Evolutionary conservation across 2,888 invertebrate genomes (phyloP), one percentile per base, ranked within the genome.

Genomic region (Cephus spinipes): DNA sequence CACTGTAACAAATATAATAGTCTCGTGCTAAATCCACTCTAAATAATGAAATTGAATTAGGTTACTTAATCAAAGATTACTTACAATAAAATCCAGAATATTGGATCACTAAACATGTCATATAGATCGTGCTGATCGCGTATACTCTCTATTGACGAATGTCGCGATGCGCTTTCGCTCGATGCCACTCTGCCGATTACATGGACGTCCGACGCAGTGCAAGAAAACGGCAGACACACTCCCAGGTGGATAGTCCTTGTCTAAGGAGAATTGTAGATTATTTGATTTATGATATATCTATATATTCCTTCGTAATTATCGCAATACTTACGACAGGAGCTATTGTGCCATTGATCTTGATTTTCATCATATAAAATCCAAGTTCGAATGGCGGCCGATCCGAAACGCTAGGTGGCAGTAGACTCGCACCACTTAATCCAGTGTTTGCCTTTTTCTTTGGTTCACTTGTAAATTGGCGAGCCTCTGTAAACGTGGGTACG

Each of bases 231-330:
- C 77, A 97, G 92, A 88, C 97, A 97, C 23, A 96, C 91, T 0
- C 97, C 97, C 9, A 97, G 92, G 87, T 96, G 95, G 73, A 97
- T 92, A 4, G 94, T 94, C 87, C 95, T 94, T 68, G 94, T 93
- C 96, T 96, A 90, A 69, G 90, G 89, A 82, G 71, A 31, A 32
- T 32, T 40, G 23, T 40, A 23, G 6, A 2, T 23, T 40, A 23
- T 40, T 40, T 40, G 6, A 40, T 40, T 15, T 40, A 23, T 23
- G 15, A 40, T 15, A 40, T 40, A 40, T 23, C 40, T 40, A 40
- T 15, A 1, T 40, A 40, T 40, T 40, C 23, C 6, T 2, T 40
- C 23, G 23, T 40, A 9, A 40, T 23, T 23, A 40, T 40, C 23
- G 23, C 15, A 23, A 23, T 15, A 35, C 32, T 31, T 40, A 76